phyloP scores from a whole-genome alignment of 2,888 invertebrate genomes.

The Sclerodermus sp. region DNA sequence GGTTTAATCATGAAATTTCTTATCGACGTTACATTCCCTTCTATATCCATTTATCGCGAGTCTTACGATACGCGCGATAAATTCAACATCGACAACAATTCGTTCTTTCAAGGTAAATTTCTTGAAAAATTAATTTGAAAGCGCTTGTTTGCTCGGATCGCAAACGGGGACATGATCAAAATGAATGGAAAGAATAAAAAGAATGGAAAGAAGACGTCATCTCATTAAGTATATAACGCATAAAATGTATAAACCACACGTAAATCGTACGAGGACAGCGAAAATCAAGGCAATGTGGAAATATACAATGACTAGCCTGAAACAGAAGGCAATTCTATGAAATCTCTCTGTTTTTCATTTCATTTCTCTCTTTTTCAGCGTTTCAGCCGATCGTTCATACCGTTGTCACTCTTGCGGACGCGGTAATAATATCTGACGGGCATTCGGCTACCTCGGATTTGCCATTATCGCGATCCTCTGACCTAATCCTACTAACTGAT shows the following conservation, averaged over 20 bases:
- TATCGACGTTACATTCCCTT: no score
- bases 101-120: no score
- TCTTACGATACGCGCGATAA: neutral
- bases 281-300: conserved; percentile 10
- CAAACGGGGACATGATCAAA: no score
- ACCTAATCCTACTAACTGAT: no score
- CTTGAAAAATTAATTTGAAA: no score
- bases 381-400: conserved; percentile 33
- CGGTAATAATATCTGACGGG: conserved; percentile 43
- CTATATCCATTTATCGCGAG: neutral
- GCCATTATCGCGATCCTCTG: conserved; percentile 20
- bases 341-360: no score
- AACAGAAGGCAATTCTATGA: conserved; percentile 24
- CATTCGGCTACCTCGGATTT: conserved; percentile 37
- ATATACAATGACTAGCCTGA: conserved; percentile 40
- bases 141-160: no score
- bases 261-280: neutral
- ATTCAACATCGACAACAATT: no score
- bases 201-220: neutral
- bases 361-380: no score
- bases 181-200: neutral
- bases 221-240: no score
- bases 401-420: conserved; percentile 47
- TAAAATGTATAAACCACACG: neutral
- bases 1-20: neutral